Evolutionary conservation across 2,888 invertebrate genomes (phyloP), one percentile per base, ranked within the genome.

Genomic region (Nomada lathburiana): DNA sequence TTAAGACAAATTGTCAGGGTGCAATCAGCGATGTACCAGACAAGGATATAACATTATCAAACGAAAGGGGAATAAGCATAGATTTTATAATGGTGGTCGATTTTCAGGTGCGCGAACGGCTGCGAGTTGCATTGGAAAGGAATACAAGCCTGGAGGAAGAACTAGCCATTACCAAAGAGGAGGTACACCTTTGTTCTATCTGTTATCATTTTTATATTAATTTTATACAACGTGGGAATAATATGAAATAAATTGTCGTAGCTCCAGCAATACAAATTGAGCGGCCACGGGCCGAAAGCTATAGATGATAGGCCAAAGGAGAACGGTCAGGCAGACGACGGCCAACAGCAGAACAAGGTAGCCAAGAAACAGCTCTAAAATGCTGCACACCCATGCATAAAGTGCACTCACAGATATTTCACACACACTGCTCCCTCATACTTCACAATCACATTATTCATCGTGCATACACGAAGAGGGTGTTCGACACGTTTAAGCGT

Each of bases 61-160:
- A 67, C 1, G 11, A 53, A 20, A 53, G n/a, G 53, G 53, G 20
- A n/a, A 52, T n/a, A 4, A 53, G 2, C 53, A 11, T 20, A 53
- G 18, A 53, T 53, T 53, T n/a, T 26, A 23, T 50, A 71, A 62
- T 68, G 18, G 36, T 47, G 29, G 69, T 79, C 69, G 50, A 84
- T 65, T 83, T 90, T 94, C 94, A 98, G 98, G 98, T 99, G 82
- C 97, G 99, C 89, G 99, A 99, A 95, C 95, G 99, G 93, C 95
- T 99, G 94, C 96, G 99, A 91, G 98, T 99, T 76, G 98, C 99
- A 89, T 96, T 99, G 94, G 99, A 99, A 94, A 96, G 98, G 94
- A 99, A 99, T 94, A 97, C 98, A 84, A 96, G 97, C 87, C 96
- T 99, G 94, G 99, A 99, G 95, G 98, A 99, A 94, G 99, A 99